Conservation (phyloP, 2,113 vertebrate genomes). For the Syrrhaptes paradoxus region DNA sequence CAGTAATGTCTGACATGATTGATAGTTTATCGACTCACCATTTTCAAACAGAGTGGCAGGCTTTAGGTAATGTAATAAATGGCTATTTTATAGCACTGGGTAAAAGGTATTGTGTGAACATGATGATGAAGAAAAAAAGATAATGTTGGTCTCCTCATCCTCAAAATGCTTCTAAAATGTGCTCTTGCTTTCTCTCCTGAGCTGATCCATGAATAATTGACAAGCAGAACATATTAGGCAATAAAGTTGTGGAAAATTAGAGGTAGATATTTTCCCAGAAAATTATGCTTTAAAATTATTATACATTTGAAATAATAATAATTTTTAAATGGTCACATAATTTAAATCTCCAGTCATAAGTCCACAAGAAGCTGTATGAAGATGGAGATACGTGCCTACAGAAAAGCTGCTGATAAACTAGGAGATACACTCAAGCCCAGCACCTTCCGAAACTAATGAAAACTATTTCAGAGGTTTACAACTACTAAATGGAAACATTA, state of each 20-base stretch:
- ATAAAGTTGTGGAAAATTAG: not conserved
- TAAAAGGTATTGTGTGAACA: not conserved
- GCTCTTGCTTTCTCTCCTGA: not conserved
- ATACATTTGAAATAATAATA: not conserved
- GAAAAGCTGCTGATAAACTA: not conserved
- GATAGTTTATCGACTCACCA: not conserved
- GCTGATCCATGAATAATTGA: not conserved
- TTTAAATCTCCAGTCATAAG: not conserved
- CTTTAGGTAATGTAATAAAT: not conserved
- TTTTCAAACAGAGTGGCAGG: not conserved
- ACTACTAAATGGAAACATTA: not conserved
- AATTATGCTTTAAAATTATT: not conserved
- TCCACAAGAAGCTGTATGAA: not conserved
- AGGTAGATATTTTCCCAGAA: not conserved
- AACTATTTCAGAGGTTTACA: not conserved
- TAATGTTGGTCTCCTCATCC: not conserved
- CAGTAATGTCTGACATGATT: not conserved
- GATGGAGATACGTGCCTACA: not conserved
- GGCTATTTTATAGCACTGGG: not conserved
- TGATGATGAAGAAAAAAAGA: not conserved
- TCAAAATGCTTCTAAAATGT: not conserved
- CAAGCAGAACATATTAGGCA: not conserved
- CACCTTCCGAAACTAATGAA: not conserved
- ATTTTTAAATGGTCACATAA: accelerated
- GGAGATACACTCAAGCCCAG: not conserved